Percentiles rank a stretch among this genome's conserved stretches.
Conservation (phyloP, 2,888 invertebrate genomes). For the Phortica okadai region DNA sequence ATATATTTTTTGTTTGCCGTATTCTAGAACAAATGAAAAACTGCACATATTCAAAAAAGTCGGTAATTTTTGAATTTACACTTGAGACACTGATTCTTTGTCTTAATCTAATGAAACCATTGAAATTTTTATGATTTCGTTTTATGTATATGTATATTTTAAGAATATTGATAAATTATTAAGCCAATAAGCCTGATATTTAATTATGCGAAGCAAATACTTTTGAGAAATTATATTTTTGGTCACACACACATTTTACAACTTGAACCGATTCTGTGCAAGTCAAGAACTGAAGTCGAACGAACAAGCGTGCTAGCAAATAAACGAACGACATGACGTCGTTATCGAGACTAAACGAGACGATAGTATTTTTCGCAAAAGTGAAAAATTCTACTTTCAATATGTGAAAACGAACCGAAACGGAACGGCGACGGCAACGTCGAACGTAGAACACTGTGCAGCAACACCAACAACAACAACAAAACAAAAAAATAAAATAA, state of each 20-base stretch:
- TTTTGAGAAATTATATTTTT: not conserved
- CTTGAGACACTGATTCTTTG: too few relatives aligned
- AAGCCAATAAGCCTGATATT: not conserved
- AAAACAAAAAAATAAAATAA: conserved; percentile 37
- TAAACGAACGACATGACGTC: conserved; percentile 73
- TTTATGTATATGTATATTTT: not conserved
- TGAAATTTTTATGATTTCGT: not conserved
- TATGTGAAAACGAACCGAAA: conserved; percentile 58
- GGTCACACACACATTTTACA: not conserved
- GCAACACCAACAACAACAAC: conserved; percentile 45
- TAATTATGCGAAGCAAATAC: not conserved
- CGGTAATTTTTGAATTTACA: too few relatives aligned
- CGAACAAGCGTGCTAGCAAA: conserved; percentile 43
- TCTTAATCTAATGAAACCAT: conserved; percentile 8
- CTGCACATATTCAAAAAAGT: too few relatives aligned
- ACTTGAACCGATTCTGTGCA: not conserved
- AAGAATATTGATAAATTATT: not conserved
- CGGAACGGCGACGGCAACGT: conserved; percentile 20
- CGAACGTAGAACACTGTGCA: conserved; percentile 39
- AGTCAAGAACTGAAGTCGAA: conserved; percentile 33
- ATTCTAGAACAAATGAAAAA: too few relatives aligned
- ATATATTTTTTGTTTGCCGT: too few relatives aligned
- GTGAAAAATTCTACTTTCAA: conserved; percentile 72
- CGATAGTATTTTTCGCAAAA: conserved; percentile 65
- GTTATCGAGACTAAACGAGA: conserved; percentile 71